Evolutionary conservation across 2,797 vertebrate species (phyloP), one percentile per base, ranked within the genome.

Genomic region (Neosalanx taihuensis): DNA sequence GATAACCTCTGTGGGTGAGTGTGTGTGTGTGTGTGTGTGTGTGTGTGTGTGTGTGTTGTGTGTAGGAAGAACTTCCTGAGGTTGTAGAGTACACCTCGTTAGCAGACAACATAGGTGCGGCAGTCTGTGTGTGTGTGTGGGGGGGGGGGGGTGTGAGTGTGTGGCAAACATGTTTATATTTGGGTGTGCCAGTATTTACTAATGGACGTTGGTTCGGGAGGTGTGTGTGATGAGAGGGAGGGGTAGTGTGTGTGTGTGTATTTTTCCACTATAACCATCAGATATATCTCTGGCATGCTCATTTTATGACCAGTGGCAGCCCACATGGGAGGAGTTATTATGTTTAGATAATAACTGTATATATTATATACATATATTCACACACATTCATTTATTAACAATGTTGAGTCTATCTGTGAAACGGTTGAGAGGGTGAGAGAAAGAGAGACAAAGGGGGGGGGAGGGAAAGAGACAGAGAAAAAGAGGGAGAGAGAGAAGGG

Each of bases 11-110:
- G 33, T 49, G 20, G 15, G 20, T 53, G 26, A 18, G 64, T 67
- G 64, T 31, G 64, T 51, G 64, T 51, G 64, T 66, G 64, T 29
- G 41, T 13, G 41, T 51, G 37, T 20, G n/a, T 26, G 41, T 60
- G 59, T 26, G 20, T 67, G 3, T 3, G 17, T 18, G 12, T n/a
- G n/a, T n/a, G n/a, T n/a, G n/a, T n/a, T n/a, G 64, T 29, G 41
- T 15, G 17, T 23, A 17, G 64, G 20, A 65, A 65, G 12, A 23
- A 60, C 29, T 20, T 60, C 58, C 30, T 60, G 9, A 29, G 20
- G 26, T 60, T 26, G 29, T 5, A 60, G 26, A 60, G 58, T 60
- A 26, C 12, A 60, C 26, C 58, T 23, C 5, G 20, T 26, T 12
- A 60, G 30, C 58, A 57, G 17, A 17, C 58, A 20, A 60, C 23